A percentile compares a stretch with the other conserved stretches of the same genome.
Evolutionary conservation across 2,113 vertebrate species (phyloP).

Genomic region (Eulemur rufifrons): DNA sequence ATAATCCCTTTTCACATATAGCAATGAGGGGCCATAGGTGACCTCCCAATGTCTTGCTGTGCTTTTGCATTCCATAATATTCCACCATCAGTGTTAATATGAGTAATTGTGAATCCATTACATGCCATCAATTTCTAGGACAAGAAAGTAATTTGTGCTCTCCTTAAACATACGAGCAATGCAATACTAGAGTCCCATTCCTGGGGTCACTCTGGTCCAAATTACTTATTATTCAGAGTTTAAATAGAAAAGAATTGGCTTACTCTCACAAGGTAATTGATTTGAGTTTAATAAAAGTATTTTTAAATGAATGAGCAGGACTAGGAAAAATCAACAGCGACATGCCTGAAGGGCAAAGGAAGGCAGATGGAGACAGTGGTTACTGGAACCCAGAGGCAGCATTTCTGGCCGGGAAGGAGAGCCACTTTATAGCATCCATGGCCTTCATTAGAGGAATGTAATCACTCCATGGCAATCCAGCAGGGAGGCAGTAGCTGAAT

Average conservation of each 20-base stretch:
- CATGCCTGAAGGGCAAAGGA: background rate
- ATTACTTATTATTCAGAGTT: background rate
- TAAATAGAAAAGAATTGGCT: background rate
- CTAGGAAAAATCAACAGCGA: background rate
- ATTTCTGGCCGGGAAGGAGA: background rate
- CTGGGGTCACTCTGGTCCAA: background rate
- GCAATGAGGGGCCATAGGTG: background rate
- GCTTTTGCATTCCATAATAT: background rate
- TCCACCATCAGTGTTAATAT: background rate
- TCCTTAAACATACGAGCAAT: background rate
- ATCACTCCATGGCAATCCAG: background rate
- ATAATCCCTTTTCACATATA: background rate
- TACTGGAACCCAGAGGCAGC: background rate
- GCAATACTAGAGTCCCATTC: background rate
- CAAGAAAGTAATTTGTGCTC: background rate
- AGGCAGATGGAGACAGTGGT: background rate
- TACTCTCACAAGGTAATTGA: background rate
- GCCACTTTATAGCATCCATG: background rate
- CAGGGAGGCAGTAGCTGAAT: background rate
- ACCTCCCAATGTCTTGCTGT: background rate
- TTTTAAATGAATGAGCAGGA: background rate
- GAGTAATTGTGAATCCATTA: background rate
- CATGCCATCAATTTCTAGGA: background rate
- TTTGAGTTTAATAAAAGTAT: constrained; percentile 24
- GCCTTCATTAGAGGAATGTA: background rate